Percentiles rank a stretch among this genome's conserved stretches.
These are phyloP conservation scores for Acanthosepion pharaonis DNA, from an alignment of 2,888 invertebrate genomes.

Conservation along the genomic window DNA sequence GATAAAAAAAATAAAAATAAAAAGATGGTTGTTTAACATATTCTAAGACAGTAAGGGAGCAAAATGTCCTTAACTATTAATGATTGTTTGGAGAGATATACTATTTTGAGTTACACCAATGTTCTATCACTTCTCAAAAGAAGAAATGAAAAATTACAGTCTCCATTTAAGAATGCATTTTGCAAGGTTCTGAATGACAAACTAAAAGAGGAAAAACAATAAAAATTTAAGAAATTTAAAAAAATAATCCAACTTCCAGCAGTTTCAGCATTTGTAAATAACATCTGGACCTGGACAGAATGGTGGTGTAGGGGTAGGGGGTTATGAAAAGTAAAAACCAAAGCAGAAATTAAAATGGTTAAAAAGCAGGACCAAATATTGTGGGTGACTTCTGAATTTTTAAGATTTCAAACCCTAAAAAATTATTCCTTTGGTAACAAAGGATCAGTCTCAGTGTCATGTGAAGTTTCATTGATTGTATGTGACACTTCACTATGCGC, in stretches of 20 bases:
- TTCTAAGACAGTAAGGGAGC: not conserved
- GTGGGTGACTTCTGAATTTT: not conserved
- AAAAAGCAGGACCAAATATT: not conserved
- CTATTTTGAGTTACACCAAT: not conserved
- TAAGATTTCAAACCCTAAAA: not conserved
- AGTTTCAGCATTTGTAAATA: not conserved
- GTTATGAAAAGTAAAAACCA: not conserved
- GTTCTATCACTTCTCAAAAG: not conserved
- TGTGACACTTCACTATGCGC: conserved; percentile 41
- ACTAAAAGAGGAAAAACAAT: not conserved
- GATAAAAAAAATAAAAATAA: not conserved
- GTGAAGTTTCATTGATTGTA: conserved; percentile 35
- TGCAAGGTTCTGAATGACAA: not conserved
- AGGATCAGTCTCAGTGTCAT: conserved; percentile 35
- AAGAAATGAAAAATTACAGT: not conserved
- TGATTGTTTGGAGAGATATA: not conserved
- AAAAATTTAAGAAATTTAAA: not conserved
- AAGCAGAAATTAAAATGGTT: not conserved
- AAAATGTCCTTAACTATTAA: not conserved
- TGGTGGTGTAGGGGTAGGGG: not conserved
- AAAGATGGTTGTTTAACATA: not conserved
- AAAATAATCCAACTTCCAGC: not conserved
- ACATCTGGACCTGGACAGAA: not conserved
- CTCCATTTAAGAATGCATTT: not conserved
- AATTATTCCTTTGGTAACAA: conserved; percentile 38